Percentiles rank a stretch among this genome's conserved stretches.
These are phyloP conservation scores for Gobiocypris rarus DNA, from an alignment of 2,113 vertebrate genomes.

Conservation along the genomic window DNA sequence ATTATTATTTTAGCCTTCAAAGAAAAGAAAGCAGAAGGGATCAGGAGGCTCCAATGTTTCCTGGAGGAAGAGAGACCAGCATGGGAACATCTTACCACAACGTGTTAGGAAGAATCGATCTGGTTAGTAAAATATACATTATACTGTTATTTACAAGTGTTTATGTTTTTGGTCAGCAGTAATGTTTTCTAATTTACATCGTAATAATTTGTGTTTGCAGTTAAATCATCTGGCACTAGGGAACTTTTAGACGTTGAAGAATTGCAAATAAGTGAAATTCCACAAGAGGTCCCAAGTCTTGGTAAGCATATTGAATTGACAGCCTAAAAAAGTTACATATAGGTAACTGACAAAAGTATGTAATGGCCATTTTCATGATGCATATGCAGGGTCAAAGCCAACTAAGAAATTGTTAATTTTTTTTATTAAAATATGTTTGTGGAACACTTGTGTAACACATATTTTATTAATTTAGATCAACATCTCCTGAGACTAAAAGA, in stretches of 20 bases:
- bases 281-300: not conserved
- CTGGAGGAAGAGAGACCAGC: constrained; percentile 18
- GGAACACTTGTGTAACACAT: not conserved
- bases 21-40: not conserved
- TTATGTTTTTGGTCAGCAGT: not conserved
- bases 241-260: not conserved
- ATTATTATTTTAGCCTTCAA: not conserved
- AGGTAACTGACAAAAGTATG: not conserved
- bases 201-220: not conserved
- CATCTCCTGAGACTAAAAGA: not conserved
- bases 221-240: not conserved
- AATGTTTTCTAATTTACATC: not conserved
- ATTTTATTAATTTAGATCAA: not conserved
- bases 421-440: not conserved
- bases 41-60: not conserved
- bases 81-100: constrained; percentile 5
- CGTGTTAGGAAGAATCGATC: not conserved
- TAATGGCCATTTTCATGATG: not conserved
- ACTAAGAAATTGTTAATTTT: not conserved
- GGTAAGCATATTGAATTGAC: not conserved
- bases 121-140: not conserved
- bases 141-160: not conserved
- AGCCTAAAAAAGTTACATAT: not conserved
- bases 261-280: not conserved
- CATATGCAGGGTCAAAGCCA: not conserved